Evolutionary conservation across 2,113 vertebrate genomes (phyloP), one percentile per base, ranked within the genome.

Genomic region (Numenius arquata): DNA sequence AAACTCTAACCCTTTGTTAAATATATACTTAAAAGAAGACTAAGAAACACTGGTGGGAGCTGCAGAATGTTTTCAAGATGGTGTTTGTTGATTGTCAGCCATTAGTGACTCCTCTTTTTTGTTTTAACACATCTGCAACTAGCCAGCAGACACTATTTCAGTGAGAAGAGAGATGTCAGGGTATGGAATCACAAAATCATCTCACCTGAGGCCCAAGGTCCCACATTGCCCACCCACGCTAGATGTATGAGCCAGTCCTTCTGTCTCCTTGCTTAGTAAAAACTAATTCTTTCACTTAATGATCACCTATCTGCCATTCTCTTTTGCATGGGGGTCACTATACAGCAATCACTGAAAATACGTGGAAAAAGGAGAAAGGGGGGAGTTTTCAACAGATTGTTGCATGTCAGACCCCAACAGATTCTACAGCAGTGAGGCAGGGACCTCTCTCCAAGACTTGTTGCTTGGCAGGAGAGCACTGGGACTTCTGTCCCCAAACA

Each of bases 211-310:
- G 18, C 19, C n/a, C 27, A 26, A 38, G 20, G 12, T 79, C 15
- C 25, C 27, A 41, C 5, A 0, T 36, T 40, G 43, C 8, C 41
- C n/a, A 8, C 23, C 3, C 22, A 27, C 2, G 1, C 14, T 7
- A 29, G 6, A 2, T 48, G 22, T 48, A 48, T 48, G 47, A 48
- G 47, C 47, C 47, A 48, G 47, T n/a, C 17, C 21, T 43, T 26
- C 36, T 58, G 30, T 10, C 1, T 91, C 50, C 38, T 40, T 38
- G 16, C 7, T 88, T 41, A 53, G 41, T 11, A 26, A 40, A 55
- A 52, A 34, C 15, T 50, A 30, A 88, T 70, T 89, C 55, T 27
- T 48, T 8, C 12, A 27, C 23, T 32, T 88, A 65, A 55, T 0
- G 1, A 53, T 11, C 18, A 25, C 8, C 9, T 36, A 5, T 13